Base-by-base conservation (phyloP, 2,113 vertebrate genomes). In the Tachysurus vachellii region DNA sequence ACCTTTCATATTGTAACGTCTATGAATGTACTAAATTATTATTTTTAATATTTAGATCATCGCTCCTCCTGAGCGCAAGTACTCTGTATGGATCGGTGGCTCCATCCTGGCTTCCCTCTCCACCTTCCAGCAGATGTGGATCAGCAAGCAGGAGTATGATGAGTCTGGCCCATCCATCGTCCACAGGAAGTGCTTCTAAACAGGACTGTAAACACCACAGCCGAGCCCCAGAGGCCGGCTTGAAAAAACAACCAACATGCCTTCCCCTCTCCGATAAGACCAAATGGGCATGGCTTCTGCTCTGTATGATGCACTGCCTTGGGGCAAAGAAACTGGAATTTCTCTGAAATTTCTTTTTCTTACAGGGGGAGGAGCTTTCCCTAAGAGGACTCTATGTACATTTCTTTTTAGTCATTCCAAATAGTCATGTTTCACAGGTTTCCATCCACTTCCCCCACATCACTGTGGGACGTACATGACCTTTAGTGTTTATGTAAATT, bases 51-150 rank as follows among this genome's bases (percentile, higher is more conserved):
- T 91, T 94, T 91, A 99, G 98, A 99, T 99, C 91, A 99, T 99
- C 36, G 98, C 97, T 84, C 98, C 97, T 9, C 97, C 97, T 75
- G 98, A 99, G 96, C 97, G 98, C 91, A 99, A 99, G 88, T 99
- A 99, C 95, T 99, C 97, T 0, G 97, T 99, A 90, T 99, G 98
- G 97, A 99, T 99, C 0, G 98, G 98, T 4, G 98, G 98, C 91
- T 99, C 97, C 92, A 99, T 99, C 95, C 94, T 99, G 94, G 98
- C 98, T 80, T 99, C 98, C 73, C 96, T 99, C 90, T 99, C 98
- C 93, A 99, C 97, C 95, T 99, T 99, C 97, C 98, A 99, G 96
- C 97, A 99, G 96, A 99, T 99, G 98, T 99, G 98, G 97, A 99
- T 99, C 96, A 99, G 97, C 96, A 99, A 99, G 96, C 98, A 99